Conservation (phyloP, 2,113 vertebrate species). For the Myotis yumanensis region DNA sequence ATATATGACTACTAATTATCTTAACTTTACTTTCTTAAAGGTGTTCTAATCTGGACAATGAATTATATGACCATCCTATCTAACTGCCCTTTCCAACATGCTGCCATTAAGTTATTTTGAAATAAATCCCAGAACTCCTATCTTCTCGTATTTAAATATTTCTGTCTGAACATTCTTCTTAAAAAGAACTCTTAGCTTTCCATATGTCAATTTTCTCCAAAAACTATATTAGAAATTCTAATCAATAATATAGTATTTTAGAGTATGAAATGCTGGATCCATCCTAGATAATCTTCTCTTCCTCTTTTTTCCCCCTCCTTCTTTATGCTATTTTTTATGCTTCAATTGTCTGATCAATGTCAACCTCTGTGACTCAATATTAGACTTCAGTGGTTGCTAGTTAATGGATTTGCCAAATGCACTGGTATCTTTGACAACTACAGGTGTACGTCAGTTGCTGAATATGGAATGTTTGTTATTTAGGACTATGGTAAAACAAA, state of each 20-base stretch:
- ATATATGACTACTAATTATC: background rate
- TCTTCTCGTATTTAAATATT: background rate
- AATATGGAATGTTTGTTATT: background rate
- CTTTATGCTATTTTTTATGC: background rate
- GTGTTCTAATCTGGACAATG: background rate
- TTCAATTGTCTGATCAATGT: background rate
- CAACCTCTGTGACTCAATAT: background rate
- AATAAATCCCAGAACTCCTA: background rate
- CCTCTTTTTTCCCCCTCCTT: background rate
- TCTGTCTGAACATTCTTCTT: background rate
- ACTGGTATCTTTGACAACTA: background rate
- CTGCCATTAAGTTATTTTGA: background rate
- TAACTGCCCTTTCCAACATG: background rate
- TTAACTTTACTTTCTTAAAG: background rate
- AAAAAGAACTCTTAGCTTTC: background rate
- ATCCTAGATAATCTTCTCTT: background rate
- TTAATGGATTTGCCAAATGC: background rate
- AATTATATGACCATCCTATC: background rate
- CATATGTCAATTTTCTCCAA: background rate
- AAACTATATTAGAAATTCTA: background rate
- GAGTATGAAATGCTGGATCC: background rate
- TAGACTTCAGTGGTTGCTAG: background rate
- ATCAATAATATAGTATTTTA: conserved; percentile 21
- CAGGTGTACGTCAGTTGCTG: background rate
- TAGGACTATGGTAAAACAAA: background rate